These are phyloP conservation scores for Macrosoma leucophasiata DNA, from an alignment of 2,888 invertebrate genomes.

Conservation along the genomic window DNA sequence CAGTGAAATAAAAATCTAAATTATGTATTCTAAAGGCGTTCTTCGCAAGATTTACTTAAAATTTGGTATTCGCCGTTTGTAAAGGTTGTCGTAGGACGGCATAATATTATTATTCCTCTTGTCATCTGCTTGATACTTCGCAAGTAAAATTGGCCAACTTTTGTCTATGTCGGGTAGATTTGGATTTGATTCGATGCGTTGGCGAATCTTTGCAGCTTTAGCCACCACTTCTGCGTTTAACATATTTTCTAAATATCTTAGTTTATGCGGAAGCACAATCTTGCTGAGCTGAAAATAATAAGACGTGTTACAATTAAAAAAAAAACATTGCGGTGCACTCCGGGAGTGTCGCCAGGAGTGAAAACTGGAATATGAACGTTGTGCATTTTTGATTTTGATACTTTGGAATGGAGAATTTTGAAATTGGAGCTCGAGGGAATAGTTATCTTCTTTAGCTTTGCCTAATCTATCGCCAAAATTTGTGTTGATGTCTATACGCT, in stretches of 20 bases:
- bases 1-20: no score
- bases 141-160: constrained; percentile 54
- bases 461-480: no score
- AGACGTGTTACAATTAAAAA: not conserved
- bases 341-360: not conserved
- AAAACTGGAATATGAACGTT: not conserved
- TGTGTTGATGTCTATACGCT: no score
- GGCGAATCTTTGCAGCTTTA: constrained; percentile 59
- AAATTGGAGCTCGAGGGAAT: no score
- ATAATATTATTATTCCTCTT: constrained; percentile 29
- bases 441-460: no score
- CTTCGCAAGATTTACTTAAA: constrained; percentile 20
- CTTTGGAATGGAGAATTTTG: no score
- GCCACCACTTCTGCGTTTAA: constrained; percentile 60
- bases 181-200: constrained; percentile 53
- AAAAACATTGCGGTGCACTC: not conserved
- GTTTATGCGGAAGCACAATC: constrained; percentile 60
- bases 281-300: constrained; percentile 47
- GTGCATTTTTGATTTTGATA: no score
- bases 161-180: constrained; percentile 50
- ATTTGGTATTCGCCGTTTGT: constrained; percentile 38
- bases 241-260: constrained; percentile 65
- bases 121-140: constrained; percentile 50
- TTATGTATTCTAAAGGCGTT: no score
- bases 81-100: constrained; percentile 33